Evolutionary conservation across 2,113 vertebrate genomes (phyloP).

Genomic region (Ammodytes marinus): DNA sequence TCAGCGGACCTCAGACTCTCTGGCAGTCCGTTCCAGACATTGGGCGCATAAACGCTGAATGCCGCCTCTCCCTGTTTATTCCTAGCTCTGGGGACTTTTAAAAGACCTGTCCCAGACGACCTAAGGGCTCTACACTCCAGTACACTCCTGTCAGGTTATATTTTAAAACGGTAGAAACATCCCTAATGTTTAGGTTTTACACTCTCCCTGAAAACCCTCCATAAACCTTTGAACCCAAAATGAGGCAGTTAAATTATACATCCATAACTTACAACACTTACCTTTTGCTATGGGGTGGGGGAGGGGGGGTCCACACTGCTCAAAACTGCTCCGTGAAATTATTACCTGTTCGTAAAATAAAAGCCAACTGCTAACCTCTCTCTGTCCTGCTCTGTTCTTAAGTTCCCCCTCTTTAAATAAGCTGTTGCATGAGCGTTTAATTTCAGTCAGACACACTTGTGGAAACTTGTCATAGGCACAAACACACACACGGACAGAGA

Average conservation of each 20-base stretch:
- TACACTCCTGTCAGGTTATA: not conserved
- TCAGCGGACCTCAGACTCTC: no score
- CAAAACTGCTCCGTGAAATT: not conserved
- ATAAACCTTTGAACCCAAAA: conserved; percentile 25
- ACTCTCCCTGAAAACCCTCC: not conserved
- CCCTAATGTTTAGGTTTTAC: not conserved
- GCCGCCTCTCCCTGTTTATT: no score
- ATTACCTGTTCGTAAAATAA: conserved; percentile 22
- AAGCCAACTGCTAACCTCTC: not conserved
- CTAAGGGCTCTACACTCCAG: no score
- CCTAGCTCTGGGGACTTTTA: no score
- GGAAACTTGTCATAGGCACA: conserved; percentile 44
- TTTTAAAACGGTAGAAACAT: not conserved
- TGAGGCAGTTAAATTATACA: not conserved
- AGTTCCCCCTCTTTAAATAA: conserved; percentile 47
- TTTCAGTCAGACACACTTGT: conserved; percentile 38
- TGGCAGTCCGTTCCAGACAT: no score
- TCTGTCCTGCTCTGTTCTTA: conserved; percentile 8
- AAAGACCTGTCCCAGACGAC: no score
- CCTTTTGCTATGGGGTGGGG: conserved; percentile 2
- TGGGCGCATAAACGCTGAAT: no score
- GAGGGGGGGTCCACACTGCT: not conserved
- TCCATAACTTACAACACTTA: conserved; percentile 12
- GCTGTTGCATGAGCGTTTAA: conserved; percentile 20
- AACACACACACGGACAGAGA: no score